Conservation (phyloP, 2,113 vertebrate genomes). For the Todiramphus saurophagus region DNA sequence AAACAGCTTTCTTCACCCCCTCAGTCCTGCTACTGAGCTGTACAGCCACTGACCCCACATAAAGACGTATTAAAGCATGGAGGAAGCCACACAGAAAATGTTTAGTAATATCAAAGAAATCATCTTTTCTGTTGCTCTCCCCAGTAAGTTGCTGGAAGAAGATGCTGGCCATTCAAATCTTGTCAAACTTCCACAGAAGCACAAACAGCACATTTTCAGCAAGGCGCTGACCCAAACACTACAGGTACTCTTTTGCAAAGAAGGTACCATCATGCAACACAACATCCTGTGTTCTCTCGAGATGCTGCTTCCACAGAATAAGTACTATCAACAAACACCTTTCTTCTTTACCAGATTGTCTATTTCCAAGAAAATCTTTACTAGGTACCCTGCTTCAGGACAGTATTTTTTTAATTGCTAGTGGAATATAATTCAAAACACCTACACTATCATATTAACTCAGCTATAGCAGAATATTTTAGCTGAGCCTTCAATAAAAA, state of each 20-base stretch:
- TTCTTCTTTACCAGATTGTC: neutral
- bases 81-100: neutral
- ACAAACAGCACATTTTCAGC: neutral
- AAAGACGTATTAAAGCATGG: neutral
- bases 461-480: neutral
- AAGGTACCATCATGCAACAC: neutral
- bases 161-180: neutral
- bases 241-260: neutral
- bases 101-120: neutral
- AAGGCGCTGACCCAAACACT: neutral
- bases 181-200: neutral
- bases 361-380: neutral
- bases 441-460: rapidly evolving
- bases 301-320: neutral
- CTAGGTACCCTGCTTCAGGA: neutral
- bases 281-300: neutral
- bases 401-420: neutral
- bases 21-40: neutral
- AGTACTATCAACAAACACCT: neutral
- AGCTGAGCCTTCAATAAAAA: neutral
- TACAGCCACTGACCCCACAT: neutral
- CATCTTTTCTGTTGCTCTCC: neutral
- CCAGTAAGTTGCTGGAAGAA: neutral
- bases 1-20: neutral
- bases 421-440: neutral